Conservation (phyloP, 2,888 invertebrate species). For the Allygus modestus region DNA sequence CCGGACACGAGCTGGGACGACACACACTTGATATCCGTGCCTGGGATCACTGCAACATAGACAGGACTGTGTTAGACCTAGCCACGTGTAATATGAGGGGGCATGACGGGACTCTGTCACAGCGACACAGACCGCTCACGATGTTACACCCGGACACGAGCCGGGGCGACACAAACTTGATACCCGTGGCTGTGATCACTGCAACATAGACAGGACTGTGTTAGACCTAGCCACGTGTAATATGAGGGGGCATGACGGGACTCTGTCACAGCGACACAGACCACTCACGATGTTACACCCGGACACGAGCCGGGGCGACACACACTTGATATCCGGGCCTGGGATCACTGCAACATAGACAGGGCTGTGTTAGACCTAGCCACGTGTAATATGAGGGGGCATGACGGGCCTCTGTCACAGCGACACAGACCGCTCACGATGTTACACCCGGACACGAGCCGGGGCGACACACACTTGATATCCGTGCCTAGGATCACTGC, state of each 20-base stretch:
- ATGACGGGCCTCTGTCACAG: slow-evolving; percentile 71
- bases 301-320: slow-evolving; percentile 53
- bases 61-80: neutral
- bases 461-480: slow-evolving; percentile 37
- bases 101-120: slow-evolving; percentile 71
- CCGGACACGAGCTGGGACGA: slow-evolving; percentile 65
- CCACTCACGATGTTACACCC: slow-evolving; percentile 71
- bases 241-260: slow-evolving; percentile 71
- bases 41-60: slow-evolving; percentile 57
- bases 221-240: slow-evolving; percentile 60
- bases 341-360: slow-evolving; percentile 54
- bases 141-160: slow-evolving; percentile 70
- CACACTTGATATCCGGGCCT: slow-evolving; percentile 45
- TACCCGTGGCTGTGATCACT: slow-evolving; percentile 54
- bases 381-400: no score
- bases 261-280: slow-evolving; percentile 71
- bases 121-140: slow-evolving; percentile 70
- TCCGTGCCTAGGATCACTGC: slow-evolving; percentile 56
- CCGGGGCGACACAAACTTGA: slow-evolving; percentile 31
- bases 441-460: slow-evolving; percentile 69
- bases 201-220: neutral
- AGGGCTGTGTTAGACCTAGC: neutral
- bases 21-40: slow-evolving; percentile 43
- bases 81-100: no score
- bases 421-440: slow-evolving; percentile 70